These are phyloP conservation scores for Muscicapa adusta DNA, from an alignment of 2,113 vertebrate genomes.

Conservation along the genomic window DNA sequence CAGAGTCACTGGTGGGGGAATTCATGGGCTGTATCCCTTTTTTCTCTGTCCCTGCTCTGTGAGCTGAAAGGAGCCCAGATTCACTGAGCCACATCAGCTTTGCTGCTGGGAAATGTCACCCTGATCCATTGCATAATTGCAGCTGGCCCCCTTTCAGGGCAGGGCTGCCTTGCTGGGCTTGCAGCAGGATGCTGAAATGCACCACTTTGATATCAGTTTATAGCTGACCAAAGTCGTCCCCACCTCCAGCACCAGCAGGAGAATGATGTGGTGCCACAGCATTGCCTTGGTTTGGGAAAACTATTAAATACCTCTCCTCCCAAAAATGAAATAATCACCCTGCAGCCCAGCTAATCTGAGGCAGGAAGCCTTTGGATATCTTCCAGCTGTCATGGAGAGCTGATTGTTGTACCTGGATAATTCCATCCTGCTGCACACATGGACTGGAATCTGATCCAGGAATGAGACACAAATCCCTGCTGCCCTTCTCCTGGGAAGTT, in stretches of 20 bases:
- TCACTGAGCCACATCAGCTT: not conserved
- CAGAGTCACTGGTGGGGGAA: not conserved
- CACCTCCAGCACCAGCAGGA: not conserved
- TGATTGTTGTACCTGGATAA: not conserved
- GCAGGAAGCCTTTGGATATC: not conserved
- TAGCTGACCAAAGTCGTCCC: not conserved
- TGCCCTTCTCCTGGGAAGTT: not conserved
- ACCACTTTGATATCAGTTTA: not conserved
- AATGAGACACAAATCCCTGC: not conserved
- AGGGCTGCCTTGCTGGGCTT: not conserved
- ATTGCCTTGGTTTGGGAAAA: not conserved
- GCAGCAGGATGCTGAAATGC: not conserved
- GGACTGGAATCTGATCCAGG: not conserved
- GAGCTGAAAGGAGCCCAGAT: not conserved
- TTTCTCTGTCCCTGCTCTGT: not conserved
- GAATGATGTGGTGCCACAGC: not conserved
- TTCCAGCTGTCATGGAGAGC: not conserved
- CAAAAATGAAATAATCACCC: not conserved
- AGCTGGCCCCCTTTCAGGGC: not conserved
- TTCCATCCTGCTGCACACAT: not conserved
- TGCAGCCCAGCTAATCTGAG: not conserved
- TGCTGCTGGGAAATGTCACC: slow-evolving; percentile 19
- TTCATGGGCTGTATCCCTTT: not conserved
- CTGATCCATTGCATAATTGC: not conserved
- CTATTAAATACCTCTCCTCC: not conserved